Conservation (phyloP, 2,797 vertebrate genomes). For the Cyprinella venusta region DNA sequence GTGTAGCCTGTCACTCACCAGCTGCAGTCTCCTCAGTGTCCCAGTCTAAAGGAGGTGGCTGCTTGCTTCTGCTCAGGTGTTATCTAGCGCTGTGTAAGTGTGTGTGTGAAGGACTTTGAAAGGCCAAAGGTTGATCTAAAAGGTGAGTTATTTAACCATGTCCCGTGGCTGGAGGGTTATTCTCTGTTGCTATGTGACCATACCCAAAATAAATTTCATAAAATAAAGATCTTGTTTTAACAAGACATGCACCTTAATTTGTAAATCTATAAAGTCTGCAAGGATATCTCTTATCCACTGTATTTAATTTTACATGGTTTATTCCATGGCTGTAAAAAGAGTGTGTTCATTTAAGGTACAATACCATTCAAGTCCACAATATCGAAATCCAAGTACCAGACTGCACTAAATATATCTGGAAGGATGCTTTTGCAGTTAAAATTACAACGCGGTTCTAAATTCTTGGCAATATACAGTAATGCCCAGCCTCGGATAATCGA, state of each 20-base stretch:
- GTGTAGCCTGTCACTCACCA: conserved; percentile 68
- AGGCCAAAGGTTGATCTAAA: conserved; percentile 91
- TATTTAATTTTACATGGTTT: background rate
- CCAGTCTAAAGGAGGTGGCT: conserved; percentile 61
- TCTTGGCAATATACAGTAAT: background rate
- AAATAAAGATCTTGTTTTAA: background rate
- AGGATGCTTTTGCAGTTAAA: background rate
- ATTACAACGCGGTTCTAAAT: background rate
- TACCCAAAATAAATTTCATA: background rate
- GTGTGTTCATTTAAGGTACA: background rate
- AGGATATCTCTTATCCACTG: background rate
- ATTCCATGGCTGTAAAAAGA: background rate
- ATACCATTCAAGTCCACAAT: background rate
- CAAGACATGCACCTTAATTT: background rate
- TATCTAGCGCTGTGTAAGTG: conserved; percentile 75
- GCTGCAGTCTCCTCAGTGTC: conserved; percentile 62
- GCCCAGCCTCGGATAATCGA: background rate
- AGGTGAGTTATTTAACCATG: conserved; percentile 91
- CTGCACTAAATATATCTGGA: background rate
- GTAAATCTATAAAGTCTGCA: background rate
- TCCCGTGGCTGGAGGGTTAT: conserved; percentile 52
- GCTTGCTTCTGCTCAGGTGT: conserved; percentile 61
- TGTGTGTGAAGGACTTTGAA: conserved; percentile 84
- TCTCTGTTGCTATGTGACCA: conserved; percentile 36
- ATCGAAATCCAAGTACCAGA: background rate